These are phyloP conservation scores for Xiphophorus maculatus DNA, from an alignment of 2,113 vertebrate genomes.

Conservation along the genomic window DNA sequence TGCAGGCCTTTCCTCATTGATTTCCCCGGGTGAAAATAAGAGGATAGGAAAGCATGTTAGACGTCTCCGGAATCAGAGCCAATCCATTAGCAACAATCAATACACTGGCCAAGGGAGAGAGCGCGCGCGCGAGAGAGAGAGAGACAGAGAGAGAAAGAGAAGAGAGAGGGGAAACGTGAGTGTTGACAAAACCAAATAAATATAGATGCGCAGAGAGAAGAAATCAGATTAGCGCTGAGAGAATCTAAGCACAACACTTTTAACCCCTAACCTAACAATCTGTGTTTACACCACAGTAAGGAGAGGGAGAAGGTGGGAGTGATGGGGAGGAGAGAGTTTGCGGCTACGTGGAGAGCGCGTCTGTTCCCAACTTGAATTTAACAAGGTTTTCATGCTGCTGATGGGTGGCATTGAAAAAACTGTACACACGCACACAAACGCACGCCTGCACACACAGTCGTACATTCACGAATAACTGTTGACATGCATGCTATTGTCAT, in stretches of 20 bases:
- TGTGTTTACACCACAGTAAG: constrained; percentile 89
- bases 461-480: constrained; percentile 52
- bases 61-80: constrained; percentile 93
- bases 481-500: constrained; percentile 69
- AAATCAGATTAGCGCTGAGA: constrained; percentile 93
- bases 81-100: constrained; percentile 96
- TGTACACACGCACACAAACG: constrained; percentile 30
- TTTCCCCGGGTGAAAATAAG: constrained; percentile 87
- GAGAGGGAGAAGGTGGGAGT: constrained; percentile 45
- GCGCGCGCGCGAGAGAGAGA: constrained; percentile 19
- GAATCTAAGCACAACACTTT: constrained; percentile 89
- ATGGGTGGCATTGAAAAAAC: constrained; percentile 64
- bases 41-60: constrained; percentile 88
- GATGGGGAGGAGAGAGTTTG: constrained; percentile 55
- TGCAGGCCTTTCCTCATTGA: constrained; percentile 89
- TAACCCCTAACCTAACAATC: constrained; percentile 91
- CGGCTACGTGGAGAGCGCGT: constrained; percentile 51
- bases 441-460: constrained; percentile 17
- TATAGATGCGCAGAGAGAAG: constrained; percentile 87
- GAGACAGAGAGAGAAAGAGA: constrained; percentile 9
- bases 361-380: constrained; percentile 71
- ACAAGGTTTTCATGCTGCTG: constrained; percentile 65
- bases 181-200: constrained; percentile 95
- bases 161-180: constrained; percentile 78
- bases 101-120: constrained; percentile 81